Base-by-base conservation (phyloP, 2,113 vertebrate species). In the Myotis davidii region DNA sequence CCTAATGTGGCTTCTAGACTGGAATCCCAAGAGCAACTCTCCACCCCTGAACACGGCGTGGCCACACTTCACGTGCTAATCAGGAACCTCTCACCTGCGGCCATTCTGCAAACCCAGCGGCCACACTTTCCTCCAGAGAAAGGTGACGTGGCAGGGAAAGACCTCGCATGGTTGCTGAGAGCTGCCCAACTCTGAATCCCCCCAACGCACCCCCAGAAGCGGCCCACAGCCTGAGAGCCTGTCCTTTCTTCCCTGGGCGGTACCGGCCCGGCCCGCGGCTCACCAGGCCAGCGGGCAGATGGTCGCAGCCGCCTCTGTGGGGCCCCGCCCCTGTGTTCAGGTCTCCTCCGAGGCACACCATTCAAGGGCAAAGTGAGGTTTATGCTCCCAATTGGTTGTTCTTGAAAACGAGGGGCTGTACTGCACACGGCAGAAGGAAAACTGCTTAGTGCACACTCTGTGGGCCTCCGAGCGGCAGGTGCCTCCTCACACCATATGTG, bases 281-380 rank as follows among this genome's bases (percentile, higher is more conserved):
- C 14, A 29, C 73, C 52, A 14, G 82, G 91, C 96, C 96, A 97
- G 59, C 34, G 85, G 96, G 97, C 88, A 85, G 32, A 42, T 77
- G 56, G 56, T 74, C 14, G 32, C 65, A 73, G 87, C 89, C 0
- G 34, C 90, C 82, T 83, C 89, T 45, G 45, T 88, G 77, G 13
- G 90, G 88, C 39, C 64, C 42, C 88, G 17, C 27, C 93, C 90
- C 88, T 23, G n/a, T 78, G 78, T 37, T 88, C 87, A 72, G 88
- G 93, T 37, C 97, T 96, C 85, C 90, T 74, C 92, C 90, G 94
- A 1, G 89, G 87, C 95, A 93, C 67, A 95, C 94, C 56, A 83
- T 96, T 96, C 97, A 97, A 97, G 97, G 97, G 96, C 97, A 97
- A 95, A 96, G 96, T 29, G 92, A 97, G 95, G 96, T 95, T 96